A percentile compares a stretch with the other conserved stretches of the same genome.
Conservation (phyloP, 2,113 vertebrate genomes). For the Cyprinodon brontotheroides region DNA sequence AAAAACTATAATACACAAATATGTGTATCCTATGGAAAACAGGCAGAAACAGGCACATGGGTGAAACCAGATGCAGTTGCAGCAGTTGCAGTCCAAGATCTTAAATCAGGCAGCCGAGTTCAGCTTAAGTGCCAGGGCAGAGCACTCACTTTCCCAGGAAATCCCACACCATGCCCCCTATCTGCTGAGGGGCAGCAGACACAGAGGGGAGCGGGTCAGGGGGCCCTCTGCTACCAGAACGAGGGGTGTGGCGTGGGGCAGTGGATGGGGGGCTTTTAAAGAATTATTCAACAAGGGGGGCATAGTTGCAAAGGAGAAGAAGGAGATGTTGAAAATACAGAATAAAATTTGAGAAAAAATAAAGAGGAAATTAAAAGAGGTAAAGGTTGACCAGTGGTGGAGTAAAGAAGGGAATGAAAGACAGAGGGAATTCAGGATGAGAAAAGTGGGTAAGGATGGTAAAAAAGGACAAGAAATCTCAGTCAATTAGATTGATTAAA, state of each 20-base stretch:
- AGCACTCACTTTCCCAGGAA: slow-evolving; percentile 84
- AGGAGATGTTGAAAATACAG: slow-evolving; percentile 18
- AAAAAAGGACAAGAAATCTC: slow-evolving; percentile 71
- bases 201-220: slow-evolving; percentile 82
- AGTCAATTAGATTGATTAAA: slow-evolving; percentile 68
- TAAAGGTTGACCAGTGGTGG: slow-evolving; percentile 35
- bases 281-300: slow-evolving; percentile 15
- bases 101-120: slow-evolving; percentile 69
- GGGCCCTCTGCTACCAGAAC: slow-evolving; percentile 80
- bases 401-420: slow-evolving; percentile 22
- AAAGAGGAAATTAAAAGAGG: slow-evolving; percentile 2
- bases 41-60: slow-evolving; percentile 54
- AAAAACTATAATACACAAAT: slow-evolving; percentile 53
- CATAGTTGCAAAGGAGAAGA: slow-evolving; percentile 23
- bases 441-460: slow-evolving; percentile 67
- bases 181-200: slow-evolving; percentile 79
- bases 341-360: slow-evolving; percentile 16
- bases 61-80: slow-evolving; percentile 58
- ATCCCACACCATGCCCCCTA: slow-evolving; percentile 79
- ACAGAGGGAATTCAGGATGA: slow-evolving; percentile 49
- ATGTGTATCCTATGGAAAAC: slow-evolving; percentile 35
- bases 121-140: slow-evolving; percentile 78
- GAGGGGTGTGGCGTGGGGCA: slow-evolving; percentile 59
- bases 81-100: slow-evolving; percentile 53
- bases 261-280: slow-evolving; percentile 57